phyloP scores from a whole-genome alignment of 92 coral and sea anemone genomes.

The Anthopleura xanthogrammica region DNA sequence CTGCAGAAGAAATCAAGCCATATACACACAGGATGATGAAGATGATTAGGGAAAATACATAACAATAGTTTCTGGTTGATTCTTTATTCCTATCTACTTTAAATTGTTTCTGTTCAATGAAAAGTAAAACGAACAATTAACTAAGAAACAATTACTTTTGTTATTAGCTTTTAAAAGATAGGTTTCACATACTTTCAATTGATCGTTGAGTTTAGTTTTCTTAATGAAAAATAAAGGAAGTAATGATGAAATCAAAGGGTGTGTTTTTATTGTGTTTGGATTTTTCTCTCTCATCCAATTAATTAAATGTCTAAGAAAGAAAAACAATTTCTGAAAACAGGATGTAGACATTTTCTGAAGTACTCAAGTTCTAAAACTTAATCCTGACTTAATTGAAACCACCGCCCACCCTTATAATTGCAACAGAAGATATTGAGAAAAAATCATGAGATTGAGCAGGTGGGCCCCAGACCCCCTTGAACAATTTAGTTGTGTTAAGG shows the following conservation, averaged over 20 bases:
- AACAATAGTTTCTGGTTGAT: no score
- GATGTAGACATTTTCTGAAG: background rate
- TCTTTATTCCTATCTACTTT: no score
- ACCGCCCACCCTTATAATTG: background rate
- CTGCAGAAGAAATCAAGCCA: constrained; percentile 83
- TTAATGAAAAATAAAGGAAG: background rate
- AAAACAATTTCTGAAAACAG: background rate
- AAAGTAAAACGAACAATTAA: no score
- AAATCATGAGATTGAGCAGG: background rate
- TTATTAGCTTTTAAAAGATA: no score
- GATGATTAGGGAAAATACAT: constrained; percentile 41
- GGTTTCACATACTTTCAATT: no score
- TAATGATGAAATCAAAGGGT: background rate
- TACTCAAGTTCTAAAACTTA: background rate
- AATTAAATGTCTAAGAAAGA: background rate
- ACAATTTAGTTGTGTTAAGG: no score
- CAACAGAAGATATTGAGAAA: background rate
- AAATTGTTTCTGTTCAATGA: no score
- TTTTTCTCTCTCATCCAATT: background rate
- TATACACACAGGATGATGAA: constrained; percentile 69
- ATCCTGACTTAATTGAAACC: background rate
- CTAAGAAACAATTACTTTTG: no score
- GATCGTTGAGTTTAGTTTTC: background rate
- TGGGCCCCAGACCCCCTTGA: no score
- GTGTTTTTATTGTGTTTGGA: background rate